These are phyloP conservation scores for Enteromius paludinosus DNA, from an alignment of 2,797 vertebrate genomes.

Conservation along the genomic window DNA sequence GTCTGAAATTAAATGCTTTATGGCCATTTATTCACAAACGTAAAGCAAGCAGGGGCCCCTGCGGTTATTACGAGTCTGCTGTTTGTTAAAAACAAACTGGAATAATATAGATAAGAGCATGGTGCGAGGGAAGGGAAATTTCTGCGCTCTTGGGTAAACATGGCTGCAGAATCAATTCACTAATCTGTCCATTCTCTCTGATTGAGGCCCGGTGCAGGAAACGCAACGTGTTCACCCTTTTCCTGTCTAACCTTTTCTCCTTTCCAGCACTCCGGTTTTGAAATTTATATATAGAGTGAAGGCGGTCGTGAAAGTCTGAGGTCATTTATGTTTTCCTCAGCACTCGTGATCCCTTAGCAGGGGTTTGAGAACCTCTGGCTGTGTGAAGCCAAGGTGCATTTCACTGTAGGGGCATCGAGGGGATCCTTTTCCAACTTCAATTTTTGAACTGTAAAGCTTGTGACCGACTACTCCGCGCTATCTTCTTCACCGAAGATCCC, in stretches of 20 bases:
- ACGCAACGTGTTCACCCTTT: slow-evolving; percentile 55
- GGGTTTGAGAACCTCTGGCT: neutral
- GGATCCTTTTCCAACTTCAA: neutral
- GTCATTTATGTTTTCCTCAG: slow-evolving; percentile 25
- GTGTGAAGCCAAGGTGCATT: neutral
- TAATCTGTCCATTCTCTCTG: slow-evolving; percentile 64
- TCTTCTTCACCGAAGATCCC: neutral
- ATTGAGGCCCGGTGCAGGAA: slow-evolving; percentile 64
- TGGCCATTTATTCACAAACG: slow-evolving; percentile 68
- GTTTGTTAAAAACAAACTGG: slow-evolving; percentile 77
- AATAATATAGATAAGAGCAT: slow-evolving; percentile 82
- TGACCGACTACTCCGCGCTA: neutral
- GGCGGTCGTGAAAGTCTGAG: slow-evolving; percentile 16
- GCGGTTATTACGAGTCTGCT: slow-evolving; percentile 63
- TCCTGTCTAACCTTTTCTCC: slow-evolving; percentile 43
- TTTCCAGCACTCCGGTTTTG: slow-evolving; percentile 21
- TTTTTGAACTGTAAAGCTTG: neutral
- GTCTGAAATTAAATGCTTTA: slow-evolving; percentile 70
- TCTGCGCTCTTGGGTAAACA: slow-evolving; percentile 81
- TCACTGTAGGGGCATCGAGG: neutral
- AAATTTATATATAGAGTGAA: slow-evolving; percentile 41
- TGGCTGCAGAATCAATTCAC: slow-evolving; percentile 61
- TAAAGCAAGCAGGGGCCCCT: slow-evolving; percentile 62
- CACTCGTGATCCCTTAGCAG: neutral
- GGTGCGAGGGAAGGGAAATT: slow-evolving; percentile 78